Conservation (phyloP, 2,888 invertebrate species). For the Fissipunctia ypsillon region DNA sequence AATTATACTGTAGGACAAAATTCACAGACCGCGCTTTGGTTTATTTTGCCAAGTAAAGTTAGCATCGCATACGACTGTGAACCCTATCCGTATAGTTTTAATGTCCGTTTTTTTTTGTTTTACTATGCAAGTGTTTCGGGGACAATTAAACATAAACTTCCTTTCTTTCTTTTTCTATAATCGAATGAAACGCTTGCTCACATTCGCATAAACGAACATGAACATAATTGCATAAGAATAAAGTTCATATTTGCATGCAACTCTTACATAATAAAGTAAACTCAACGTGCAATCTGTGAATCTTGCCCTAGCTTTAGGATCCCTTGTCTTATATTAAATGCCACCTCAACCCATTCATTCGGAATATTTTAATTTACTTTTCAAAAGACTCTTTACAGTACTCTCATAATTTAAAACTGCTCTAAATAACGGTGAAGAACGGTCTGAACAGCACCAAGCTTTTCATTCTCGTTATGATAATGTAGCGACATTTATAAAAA, state of each 20-base stretch:
- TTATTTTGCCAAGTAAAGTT: neutral
- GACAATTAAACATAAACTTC: too few relatives aligned
- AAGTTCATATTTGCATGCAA: too few relatives aligned
- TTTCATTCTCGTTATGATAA: slow-evolving; percentile 14
- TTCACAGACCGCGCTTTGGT: neutral
- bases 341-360: slow-evolving; percentile 13
- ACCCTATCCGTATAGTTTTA: too few relatives aligned
- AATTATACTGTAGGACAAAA: neutral
- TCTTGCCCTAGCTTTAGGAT: neutral
- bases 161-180: too few relatives aligned
- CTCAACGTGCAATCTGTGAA: neutral
- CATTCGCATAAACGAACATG: too few relatives aligned
- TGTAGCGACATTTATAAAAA: slow-evolving; percentile 9
- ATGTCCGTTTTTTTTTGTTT: too few relatives aligned
- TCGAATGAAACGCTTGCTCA: too few relatives aligned
- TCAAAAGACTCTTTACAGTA: slow-evolving; percentile 6
- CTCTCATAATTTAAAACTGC: slow-evolving; percentile 27
- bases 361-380: slow-evolving; percentile 31
- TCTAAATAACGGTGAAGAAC: slow-evolving; percentile 22
- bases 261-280: too few relatives aligned
- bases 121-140: too few relatives aligned
- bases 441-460: neutral
- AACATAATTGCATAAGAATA: too few relatives aligned
- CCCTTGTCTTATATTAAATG: neutral
- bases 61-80: too few relatives aligned